These are phyloP conservation scores for Semotilus atromaculatus DNA, from an alignment of 2,797 vertebrate species.

Conservation along the genomic window DNA sequence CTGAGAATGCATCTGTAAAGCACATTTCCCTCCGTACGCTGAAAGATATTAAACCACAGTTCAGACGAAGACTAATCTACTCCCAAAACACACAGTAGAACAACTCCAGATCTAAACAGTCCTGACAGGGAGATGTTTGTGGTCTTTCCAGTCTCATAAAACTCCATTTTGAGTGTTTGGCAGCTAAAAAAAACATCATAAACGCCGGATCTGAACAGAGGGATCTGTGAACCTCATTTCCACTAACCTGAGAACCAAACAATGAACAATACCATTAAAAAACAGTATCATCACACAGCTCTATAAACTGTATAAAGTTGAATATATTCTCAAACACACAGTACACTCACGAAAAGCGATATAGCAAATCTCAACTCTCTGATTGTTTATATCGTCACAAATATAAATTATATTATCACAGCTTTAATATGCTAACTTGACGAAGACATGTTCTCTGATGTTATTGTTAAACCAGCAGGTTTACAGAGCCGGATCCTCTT, in stretches of 20 bases:
- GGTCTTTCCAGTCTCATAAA: constrained; percentile 1
- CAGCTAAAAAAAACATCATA: neutral
- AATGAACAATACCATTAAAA: no score
- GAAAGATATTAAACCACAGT: neutral
- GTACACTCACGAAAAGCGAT: neutral
- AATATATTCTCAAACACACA: no score
- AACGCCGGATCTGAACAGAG: no score
- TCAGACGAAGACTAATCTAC: neutral
- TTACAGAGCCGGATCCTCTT: neutral
- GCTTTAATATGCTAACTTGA: no score
- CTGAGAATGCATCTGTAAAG: neutral
- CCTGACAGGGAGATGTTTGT: neutral
- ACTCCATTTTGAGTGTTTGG: constrained; percentile 12
- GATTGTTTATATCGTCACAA: neutral
- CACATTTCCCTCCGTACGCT: neutral
- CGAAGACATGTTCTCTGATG: neutral
- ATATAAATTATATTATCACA: no score
- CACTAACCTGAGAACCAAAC: neutral
- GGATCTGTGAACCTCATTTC: neutral
- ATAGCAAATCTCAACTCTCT: neutral
- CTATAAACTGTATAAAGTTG: no score
- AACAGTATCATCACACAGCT: no score
- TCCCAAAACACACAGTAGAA: neutral
- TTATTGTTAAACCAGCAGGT: neutral
- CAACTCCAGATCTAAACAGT: neutral